A percentile compares a stretch with the other conserved stretches of the same genome.
These are phyloP conservation scores for Argyrosomus regius DNA, from an alignment of 2,797 vertebrate genomes.

Conservation along the genomic window DNA sequence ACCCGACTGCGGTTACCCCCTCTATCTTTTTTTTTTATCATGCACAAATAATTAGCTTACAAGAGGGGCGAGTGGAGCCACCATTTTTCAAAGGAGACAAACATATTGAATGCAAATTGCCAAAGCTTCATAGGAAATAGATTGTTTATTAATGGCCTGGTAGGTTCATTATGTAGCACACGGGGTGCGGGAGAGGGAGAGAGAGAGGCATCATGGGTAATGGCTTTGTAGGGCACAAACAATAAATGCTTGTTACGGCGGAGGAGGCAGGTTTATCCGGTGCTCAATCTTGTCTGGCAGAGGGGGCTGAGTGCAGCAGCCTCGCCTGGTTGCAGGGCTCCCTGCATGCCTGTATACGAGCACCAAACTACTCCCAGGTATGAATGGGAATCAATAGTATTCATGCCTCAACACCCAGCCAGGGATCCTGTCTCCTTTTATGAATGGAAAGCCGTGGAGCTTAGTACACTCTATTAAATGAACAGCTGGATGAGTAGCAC, in stretches of 20 bases:
- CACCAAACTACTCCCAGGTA: conserved; percentile 69
- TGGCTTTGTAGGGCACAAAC: conserved; percentile 82
- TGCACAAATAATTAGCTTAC: conserved; percentile 88
- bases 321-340: conserved; percentile 51
- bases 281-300: conserved; percentile 82
- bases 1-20: conserved; percentile 67
- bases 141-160: conserved; percentile 89
- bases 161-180: conserved; percentile 85
- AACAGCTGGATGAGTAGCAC: conserved; percentile 79
- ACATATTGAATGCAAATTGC: conserved; percentile 90
- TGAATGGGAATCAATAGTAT: conserved; percentile 79
- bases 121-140: conserved; percentile 88
- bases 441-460: conserved; percentile 78
- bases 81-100: conserved; percentile 88
- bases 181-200: conserved; percentile 46
- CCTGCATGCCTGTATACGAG: conserved; percentile 50
- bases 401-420: conserved; percentile 75
- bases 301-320: conserved; percentile 51
- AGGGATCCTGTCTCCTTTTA: conserved; percentile 76
- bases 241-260: conserved; percentile 83
- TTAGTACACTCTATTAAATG: conserved; percentile 79
- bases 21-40: conserved; percentile 78
- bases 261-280: conserved; percentile 82
- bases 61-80: conserved; percentile 72
- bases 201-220: conserved; percentile 83